These are phyloP conservation scores for Butastur rufipennis DNA, from an alignment of 2,113 vertebrate species.

Conservation along the genomic window DNA sequence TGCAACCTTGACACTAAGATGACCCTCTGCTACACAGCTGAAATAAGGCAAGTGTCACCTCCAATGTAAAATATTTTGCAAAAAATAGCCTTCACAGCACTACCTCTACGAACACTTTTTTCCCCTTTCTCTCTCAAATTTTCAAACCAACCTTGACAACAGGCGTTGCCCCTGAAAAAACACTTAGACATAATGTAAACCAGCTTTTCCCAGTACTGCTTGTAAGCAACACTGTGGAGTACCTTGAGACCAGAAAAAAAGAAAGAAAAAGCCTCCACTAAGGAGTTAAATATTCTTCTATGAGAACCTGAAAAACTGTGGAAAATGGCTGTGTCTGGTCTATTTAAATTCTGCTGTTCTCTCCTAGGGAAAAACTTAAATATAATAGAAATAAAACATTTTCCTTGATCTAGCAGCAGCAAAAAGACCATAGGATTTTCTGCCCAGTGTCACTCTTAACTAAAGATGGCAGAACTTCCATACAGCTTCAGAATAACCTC, in stretches of 20 bases:
- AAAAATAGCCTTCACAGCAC: background rate
- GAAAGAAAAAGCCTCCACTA: background rate
- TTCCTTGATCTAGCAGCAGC: background rate
- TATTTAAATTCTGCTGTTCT: background rate
- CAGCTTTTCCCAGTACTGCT: background rate
- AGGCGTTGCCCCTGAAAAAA: background rate
- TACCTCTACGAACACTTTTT: background rate
- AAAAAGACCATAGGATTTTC: background rate
- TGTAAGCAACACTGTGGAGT: background rate
- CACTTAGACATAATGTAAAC: background rate
- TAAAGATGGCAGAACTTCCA: background rate
- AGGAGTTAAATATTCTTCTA: background rate
- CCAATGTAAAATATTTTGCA: background rate
- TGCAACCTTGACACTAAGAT: background rate
- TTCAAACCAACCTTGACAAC: background rate
- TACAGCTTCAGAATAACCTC: background rate
- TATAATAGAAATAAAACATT: background rate
- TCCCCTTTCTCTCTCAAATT: background rate
- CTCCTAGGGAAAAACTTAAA: background rate
- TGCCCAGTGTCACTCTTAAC: background rate
- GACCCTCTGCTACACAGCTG: background rate
- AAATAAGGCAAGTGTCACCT: background rate
- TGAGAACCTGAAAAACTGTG: background rate
- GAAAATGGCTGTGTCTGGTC: background rate
- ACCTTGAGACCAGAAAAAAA: no score